Evolutionary conservation across 2,888 invertebrate species (phyloP), one percentile per base, ranked within the genome.

Genomic region (Andrena praecox): DNA sequence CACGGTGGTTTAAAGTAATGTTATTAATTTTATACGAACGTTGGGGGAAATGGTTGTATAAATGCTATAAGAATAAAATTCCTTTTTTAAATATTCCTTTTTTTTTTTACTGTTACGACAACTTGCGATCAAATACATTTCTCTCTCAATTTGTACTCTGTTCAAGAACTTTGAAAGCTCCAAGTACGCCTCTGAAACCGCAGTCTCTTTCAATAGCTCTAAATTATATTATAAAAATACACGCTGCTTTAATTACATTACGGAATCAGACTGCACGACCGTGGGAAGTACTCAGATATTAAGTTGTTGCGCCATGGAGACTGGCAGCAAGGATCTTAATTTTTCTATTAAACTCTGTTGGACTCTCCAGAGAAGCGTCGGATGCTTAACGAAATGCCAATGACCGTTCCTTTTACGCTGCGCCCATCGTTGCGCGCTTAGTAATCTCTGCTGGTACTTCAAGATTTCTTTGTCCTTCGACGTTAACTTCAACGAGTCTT

Each of bases 331-430:
- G n/a, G 87, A 84, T 64, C 84, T 88, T n/a, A 93, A 20, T 70
- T 89, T 89, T 27, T 88, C 69, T 52, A 80, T 87, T 2, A 92
- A n/a, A 12, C 73, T 77, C 77, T 88, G 85, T 77, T 90, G 89
- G 0, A 91, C 35, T 84, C 84, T 93, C 93, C 93, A 93, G 8
- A 87, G 60, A 10, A 91, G 16, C 0, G 94, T 94, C 5, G 95
- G 94, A 74, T 93, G 91, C 62, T 94, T 91, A 70, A 84, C 82
- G 77, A 94, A 95, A 80, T 95, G 95, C 94, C 94, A 95, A 8
- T 94, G 85, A 29, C 95, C 95, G 80, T 95, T 92, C 91, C 95
- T 92, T 84, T 94, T 94, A 70, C 93, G 91, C 79, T 94, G 90
- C 0, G 95, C 95, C 84, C 90, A 91, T 70, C 93, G 93, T 90